These are phyloP conservation scores for Acanthiza pusilla DNA, from an alignment of 2,797 vertebrate genomes.

Conservation along the genomic window DNA sequence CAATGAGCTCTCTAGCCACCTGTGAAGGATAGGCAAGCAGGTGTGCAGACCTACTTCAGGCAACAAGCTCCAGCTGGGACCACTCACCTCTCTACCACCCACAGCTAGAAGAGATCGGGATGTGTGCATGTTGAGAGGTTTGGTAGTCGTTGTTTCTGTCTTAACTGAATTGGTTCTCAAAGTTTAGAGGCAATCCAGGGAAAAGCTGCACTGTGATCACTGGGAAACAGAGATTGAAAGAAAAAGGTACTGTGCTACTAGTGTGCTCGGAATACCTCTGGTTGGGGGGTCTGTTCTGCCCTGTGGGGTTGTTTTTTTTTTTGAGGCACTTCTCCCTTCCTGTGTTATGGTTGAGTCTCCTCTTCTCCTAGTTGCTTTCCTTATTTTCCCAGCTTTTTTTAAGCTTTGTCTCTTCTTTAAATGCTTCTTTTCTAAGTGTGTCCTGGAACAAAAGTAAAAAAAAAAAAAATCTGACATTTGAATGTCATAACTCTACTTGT, in stretches of 20 bases:
- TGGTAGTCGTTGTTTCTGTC: fast-evolving
- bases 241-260: background rate
- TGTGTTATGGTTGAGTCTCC: fast-evolving
- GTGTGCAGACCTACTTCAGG: background rate
- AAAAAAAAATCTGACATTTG: no score
- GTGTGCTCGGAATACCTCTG: background rate
- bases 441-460: background rate
- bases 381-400: background rate
- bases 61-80: background rate
- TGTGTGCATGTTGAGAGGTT: fast-evolving
- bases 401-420: background rate
- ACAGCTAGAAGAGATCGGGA: background rate
- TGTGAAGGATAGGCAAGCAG: background rate
- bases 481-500: background rate
- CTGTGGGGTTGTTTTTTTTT: background rate
- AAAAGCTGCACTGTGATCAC: background rate
- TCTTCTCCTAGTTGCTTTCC: background rate
- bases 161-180: fast-evolving
- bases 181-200: fast-evolving
- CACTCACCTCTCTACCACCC: background rate
- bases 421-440: background rate
- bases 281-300: fast-evolving
- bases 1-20: background rate
- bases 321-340: background rate
- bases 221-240: background rate